Percentiles rank a stretch among this genome's conserved stretches.
phyloP scores from a whole-genome alignment of 2,888 invertebrate species.

The Himalopsyche anomala region DNA sequence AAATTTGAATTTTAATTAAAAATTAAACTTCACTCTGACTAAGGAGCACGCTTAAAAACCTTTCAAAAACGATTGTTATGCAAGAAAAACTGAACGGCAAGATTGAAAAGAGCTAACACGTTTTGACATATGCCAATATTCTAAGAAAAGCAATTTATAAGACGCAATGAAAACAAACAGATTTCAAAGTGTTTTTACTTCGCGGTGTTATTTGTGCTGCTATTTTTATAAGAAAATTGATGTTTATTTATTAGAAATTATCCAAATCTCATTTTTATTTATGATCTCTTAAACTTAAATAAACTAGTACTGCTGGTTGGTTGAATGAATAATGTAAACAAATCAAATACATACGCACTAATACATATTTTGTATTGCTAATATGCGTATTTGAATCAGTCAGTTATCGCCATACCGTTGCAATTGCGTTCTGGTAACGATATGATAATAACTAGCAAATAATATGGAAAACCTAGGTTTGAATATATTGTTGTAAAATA shows the following conservation, averaged over 20 bases:
- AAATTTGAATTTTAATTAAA: slow-evolving; percentile 34
- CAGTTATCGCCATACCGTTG: too few species aligned
- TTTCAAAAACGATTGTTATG: slow-evolving; percentile 60
- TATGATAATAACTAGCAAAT: too few species aligned
- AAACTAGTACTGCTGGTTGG: background rate
- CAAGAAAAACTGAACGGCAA: slow-evolving; percentile 60
- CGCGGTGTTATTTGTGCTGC: slow-evolving; percentile 10
- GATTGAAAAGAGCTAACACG: slow-evolving; percentile 63
- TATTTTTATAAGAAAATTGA: slow-evolving; percentile 21
- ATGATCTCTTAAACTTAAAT: background rate
- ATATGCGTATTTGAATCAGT: too few species aligned
- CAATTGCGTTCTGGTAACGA: too few species aligned
- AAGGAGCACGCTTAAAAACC: slow-evolving; percentile 44
- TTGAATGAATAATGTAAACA: too few species aligned
- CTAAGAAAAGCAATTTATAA: slow-evolving; percentile 65
- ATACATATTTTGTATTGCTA: too few species aligned
- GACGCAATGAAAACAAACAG: slow-evolving; percentile 64
- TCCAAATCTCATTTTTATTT: background rate
- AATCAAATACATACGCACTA: too few species aligned
- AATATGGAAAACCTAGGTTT: too few species aligned
- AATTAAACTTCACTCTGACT: slow-evolving; percentile 18
- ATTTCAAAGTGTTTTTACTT: slow-evolving; percentile 52
- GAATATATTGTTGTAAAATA: too few species aligned
- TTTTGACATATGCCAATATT: slow-evolving; percentile 65
- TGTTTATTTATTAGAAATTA: slow-evolving; percentile 34